These are phyloP conservation scores for Acanthacorydalis orientalis DNA, from an alignment of 2,888 invertebrate species.

Conservation along the genomic window DNA sequence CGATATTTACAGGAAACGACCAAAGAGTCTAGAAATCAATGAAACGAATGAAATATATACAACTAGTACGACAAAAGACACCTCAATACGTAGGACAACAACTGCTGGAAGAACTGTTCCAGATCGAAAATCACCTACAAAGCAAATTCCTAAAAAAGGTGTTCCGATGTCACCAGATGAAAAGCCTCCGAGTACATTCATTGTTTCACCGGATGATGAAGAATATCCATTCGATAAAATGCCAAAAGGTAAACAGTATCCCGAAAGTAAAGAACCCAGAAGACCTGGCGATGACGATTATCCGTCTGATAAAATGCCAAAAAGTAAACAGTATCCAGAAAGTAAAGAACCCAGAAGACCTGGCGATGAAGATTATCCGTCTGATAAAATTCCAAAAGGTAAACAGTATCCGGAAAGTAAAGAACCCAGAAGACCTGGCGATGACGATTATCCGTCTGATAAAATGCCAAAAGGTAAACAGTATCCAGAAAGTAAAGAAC, in stretches of 20 bases:
- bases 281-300: conserved; percentile 21
- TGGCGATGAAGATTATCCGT: no score
- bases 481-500: conserved; percentile 21
- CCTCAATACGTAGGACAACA: conserved; percentile 1
- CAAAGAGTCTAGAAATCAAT: neutral
- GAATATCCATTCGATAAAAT: conserved; percentile 15
- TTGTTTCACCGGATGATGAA: conserved; percentile 25
- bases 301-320: conserved; percentile 11
- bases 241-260: conserved; percentile 21
- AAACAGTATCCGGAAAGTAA: conserved; percentile 5
- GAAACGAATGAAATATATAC: neutral
- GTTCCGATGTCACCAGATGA: conserved; percentile 25
- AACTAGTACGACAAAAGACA: conserved; percentile 1
- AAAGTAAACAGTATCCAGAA: conserved; percentile 1
- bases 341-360: conserved; percentile 5
- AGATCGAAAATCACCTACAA: conserved; percentile 8
- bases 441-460: conserved; percentile 4
- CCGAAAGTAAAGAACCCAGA: conserved; percentile 9
- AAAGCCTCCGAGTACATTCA: conserved; percentile 28
- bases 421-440: conserved; percentile 3
- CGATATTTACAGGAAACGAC: no score
- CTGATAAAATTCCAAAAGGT: conserved; percentile 12
- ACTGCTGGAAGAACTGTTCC: neutral
- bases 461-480: conserved; percentile 16
- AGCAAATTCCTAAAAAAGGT: conserved; percentile 25